Base-by-base conservation (phyloP, 2,797 vertebrate genomes). In the Ptychobarbus kaznakovi region DNA sequence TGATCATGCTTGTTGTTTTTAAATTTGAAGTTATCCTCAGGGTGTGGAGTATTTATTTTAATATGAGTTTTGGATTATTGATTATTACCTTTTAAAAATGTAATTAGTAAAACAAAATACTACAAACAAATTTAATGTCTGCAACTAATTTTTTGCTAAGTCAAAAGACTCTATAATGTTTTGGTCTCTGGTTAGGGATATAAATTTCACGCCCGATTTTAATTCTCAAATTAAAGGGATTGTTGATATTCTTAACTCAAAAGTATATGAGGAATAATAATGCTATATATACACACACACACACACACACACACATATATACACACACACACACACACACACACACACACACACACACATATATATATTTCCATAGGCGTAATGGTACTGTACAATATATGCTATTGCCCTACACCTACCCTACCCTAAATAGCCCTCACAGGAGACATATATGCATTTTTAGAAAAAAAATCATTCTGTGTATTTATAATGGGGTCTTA, bases 1-100 rank as follows among this genome's bases (percentile, higher is more conserved):
- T 69, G 32, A 74, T 66, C 63, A 4, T 68, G n/a, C 53, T 78
- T 28, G 53, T 70, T 61, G 40, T 83, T 82, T 51, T 83, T 79
- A 18, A 25, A 84, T 70, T 51, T 79, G 25, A 70, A 72, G 44
- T 15, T 61, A 46, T 61, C 65, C 51, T 49, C 38, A 1, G 63
- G 82, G 63, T 58, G 49, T 25, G 38, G 1, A 32, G 7, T 58
- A 6, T 69, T 42, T 44, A 6, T 46, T 46, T 78, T 84, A 13
- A 32, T 61, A 72, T 79, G 74, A 46, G 40, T 72, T 78, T 79
- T 72, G 25, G 35, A 78, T 84, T 84, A 78, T 84, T 70, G 44
- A 84, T 84, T 25, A 84, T 84, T 25, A 69, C n/a, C 49, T 84
- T 58, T 84, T 69, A 56, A 65, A 66, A 76, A 76, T 56, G 6